Conservation (phyloP, 2,113 vertebrate genomes). For the Corythoichthys haematopterus region DNA sequence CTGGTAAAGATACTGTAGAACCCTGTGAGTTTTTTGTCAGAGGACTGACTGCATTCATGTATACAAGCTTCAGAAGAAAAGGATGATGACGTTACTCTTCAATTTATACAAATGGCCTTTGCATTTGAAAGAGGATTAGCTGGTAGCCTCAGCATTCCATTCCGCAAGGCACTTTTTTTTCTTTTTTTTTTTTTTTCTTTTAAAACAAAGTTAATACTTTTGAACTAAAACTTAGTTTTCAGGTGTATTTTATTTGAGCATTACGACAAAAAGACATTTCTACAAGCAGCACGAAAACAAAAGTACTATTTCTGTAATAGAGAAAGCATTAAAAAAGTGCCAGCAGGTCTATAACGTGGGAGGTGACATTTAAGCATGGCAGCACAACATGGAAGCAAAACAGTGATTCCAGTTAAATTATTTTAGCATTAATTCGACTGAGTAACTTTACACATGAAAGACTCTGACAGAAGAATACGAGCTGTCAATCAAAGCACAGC, state of each 20-base stretch:
- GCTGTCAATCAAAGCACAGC: slow-evolving; percentile 19
- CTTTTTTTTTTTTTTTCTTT: background rate
- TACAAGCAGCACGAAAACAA: slow-evolving; percentile 3
- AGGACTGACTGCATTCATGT: background rate
- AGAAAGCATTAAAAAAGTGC: slow-evolving; percentile 32
- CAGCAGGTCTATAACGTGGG: slow-evolving; percentile 33
- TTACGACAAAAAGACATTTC: background rate
- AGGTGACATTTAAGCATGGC: slow-evolving; percentile 46
- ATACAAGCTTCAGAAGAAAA: background rate
- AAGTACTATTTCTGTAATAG: slow-evolving; percentile 25
- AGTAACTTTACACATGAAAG: slow-evolving; percentile 32
- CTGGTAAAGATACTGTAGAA: background rate
- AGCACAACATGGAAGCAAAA: slow-evolving; percentile 13
- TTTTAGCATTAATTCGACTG: slow-evolving; percentile 27
- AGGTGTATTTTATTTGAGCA: background rate
- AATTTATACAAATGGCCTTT: background rate
- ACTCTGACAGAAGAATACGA: slow-evolving; percentile 29
- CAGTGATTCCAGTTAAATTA: slow-evolving; percentile 23
- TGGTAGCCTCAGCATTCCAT: background rate
- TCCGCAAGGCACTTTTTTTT: background rate
- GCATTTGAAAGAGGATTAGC: background rate
- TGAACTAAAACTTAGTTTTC: background rate
- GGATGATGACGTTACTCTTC: background rate
- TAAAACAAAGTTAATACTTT: background rate
- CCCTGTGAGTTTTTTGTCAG: background rate